Evolutionary conservation across 2,113 vertebrate species (phyloP).

Genomic region (Phoenicopterus ruber): DNA sequence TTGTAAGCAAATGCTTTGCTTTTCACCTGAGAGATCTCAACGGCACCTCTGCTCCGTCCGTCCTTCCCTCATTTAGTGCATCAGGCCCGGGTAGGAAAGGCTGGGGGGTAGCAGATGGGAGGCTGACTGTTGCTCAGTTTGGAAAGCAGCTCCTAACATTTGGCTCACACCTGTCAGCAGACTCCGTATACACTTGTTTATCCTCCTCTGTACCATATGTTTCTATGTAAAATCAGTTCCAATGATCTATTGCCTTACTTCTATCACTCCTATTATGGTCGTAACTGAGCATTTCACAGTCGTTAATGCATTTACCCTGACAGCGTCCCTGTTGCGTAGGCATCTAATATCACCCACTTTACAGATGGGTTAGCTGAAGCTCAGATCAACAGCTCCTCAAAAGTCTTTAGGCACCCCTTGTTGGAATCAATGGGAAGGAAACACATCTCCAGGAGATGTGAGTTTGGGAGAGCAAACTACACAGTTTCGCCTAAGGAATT

Average conservation of each 20-base stretch:
- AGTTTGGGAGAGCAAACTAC: neutral
- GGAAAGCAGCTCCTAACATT: conserved; percentile 46
- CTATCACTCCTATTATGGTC: conserved; percentile 55
- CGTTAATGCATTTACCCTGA: conserved; percentile 42
- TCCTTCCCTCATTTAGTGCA: neutral
- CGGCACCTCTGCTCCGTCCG: neutral
- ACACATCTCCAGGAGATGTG: neutral
- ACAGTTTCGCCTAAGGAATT: neutral
- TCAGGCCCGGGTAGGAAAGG: neutral
- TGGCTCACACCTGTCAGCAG: conserved; percentile 64
- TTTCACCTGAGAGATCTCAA: neutral
- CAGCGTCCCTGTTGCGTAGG: conserved; percentile 36
- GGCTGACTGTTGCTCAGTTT: conserved; percentile 42
- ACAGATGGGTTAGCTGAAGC: conserved; percentile 33
- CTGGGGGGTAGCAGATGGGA: conserved; percentile 25
- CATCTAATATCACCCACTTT: conserved; percentile 52
- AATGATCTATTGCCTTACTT: conserved; percentile 62
- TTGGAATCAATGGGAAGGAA: neutral
- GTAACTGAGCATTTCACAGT: conserved; percentile 57
- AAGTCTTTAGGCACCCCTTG: neutral
- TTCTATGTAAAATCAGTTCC: conserved; percentile 47
- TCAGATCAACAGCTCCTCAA: neutral
- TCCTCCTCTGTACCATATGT: conserved; percentile 62
- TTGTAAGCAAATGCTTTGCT: neutral
- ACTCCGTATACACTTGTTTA: conserved; percentile 49